Conservation (phyloP, 2,113 vertebrate genomes). For the Danionella cerebrum region DNA sequence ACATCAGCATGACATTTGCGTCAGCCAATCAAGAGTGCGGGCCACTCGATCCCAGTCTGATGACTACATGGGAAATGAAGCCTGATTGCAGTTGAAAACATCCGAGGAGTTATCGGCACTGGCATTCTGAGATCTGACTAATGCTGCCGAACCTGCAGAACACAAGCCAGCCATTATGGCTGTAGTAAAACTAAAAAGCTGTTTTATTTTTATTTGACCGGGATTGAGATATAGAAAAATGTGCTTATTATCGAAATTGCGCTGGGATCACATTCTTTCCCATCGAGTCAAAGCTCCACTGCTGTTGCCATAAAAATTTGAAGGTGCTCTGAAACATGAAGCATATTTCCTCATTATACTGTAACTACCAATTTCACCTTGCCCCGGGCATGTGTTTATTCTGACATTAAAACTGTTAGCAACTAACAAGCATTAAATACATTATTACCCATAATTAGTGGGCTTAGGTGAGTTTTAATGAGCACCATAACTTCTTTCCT, state of each 20-base stretch:
- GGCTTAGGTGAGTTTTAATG: constrained; percentile 31
- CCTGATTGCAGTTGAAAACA: constrained; percentile 72
- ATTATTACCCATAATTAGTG: constrained; percentile 54
- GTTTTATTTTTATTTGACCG: too few relatives aligned
- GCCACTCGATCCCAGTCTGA: constrained; percentile 45
- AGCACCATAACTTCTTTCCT: constrained; percentile 24
- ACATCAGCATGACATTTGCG: constrained; percentile 60
- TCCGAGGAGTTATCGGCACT: constrained; percentile 47
- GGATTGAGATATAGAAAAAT: not conserved
- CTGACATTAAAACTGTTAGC: constrained; percentile 42
- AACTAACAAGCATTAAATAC: constrained; percentile 51
- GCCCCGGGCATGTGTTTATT: constrained; percentile 28
- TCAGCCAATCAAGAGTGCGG: constrained; percentile 55
- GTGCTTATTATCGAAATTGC: constrained; percentile 22
- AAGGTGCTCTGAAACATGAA: constrained; percentile 30
- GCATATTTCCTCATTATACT: constrained; percentile 15
- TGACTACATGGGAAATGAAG: constrained; percentile 77
- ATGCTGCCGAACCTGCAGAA: constrained; percentile 50
- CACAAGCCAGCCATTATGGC: constrained; percentile 72
- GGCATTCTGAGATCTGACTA: constrained; percentile 71
- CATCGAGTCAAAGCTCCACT: constrained; percentile 8
- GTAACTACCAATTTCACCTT: constrained; percentile 10
- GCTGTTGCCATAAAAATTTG: constrained; percentile 8
- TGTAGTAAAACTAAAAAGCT: too few relatives aligned
- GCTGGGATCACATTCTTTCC: constrained; percentile 6